A percentile compares a stretch with the other conserved stretches of the same genome.
These are phyloP conservation scores for Tapirus terrestris DNA, from an alignment of 2,113 vertebrate genomes.

Conservation along the genomic window DNA sequence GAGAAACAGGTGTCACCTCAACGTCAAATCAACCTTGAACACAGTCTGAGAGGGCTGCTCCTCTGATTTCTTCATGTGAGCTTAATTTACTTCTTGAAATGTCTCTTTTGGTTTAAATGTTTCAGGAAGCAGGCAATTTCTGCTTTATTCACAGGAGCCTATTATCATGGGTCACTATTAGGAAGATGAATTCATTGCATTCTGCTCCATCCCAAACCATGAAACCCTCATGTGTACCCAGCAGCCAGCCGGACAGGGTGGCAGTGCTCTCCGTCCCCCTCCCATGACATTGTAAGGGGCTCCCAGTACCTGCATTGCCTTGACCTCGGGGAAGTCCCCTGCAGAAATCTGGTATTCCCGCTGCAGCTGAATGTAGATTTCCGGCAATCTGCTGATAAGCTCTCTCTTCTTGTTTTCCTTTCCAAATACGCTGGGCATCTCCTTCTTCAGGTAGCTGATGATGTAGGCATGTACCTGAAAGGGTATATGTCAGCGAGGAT, in stretches of 20 bases:
- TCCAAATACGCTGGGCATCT: conserved; percentile 97
- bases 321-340: conserved; percentile 96
- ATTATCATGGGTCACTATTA: background rate
- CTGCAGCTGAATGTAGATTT: conserved; percentile 95
- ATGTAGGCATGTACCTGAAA: conserved; percentile 98
- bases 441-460: conserved; percentile 97
- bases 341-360: conserved; percentile 96
- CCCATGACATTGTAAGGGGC: background rate
- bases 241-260: background rate
- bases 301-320: conserved; percentile 94
- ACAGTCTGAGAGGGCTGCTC: background rate
- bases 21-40: background rate
- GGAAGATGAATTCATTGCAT: background rate
- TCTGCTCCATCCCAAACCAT: background rate
- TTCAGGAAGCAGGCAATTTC: background rate
- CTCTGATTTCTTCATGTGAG: background rate
- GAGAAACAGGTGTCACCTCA: background rate
- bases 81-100: background rate
- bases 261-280: background rate
- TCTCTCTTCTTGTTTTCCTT: conserved; percentile 97
- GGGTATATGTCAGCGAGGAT: background rate
- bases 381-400: conserved; percentile 93
- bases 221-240: accelerated
- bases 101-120: background rate
- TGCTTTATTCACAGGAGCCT: background rate